phyloP scores from a whole-genome alignment of 2,113 vertebrate genomes.

The Gymnocephalus cernua region DNA sequence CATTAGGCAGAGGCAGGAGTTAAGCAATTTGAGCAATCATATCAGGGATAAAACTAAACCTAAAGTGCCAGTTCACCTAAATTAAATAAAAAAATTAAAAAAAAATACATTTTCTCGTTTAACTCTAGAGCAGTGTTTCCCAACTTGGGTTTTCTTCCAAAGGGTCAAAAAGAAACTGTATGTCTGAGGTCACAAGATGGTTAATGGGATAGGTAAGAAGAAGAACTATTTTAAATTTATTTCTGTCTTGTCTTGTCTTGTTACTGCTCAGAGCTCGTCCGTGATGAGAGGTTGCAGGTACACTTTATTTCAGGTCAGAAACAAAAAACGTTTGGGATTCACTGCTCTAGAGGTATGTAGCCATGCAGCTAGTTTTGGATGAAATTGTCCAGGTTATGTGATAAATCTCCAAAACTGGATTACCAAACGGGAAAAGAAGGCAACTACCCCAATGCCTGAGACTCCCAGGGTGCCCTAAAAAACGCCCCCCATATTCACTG shows the following conservation, averaged over 20 bases:
- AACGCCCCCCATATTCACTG: background rate
- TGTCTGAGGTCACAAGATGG: background rate
- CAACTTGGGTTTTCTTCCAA: background rate
- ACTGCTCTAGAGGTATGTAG: background rate
- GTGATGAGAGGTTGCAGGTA: background rate
- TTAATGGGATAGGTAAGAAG: background rate
- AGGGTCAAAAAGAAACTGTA: background rate
- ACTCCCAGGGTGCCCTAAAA: background rate
- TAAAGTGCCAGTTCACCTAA: background rate
- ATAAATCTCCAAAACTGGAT: background rate
- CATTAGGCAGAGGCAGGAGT: background rate
- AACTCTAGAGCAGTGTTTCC: background rate
- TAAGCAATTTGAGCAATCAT: background rate
- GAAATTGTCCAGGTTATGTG: background rate
- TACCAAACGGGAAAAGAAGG: background rate
- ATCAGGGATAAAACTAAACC: constrained; percentile 39
- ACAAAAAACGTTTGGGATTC: background rate
- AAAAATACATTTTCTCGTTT: background rate
- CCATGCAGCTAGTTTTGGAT: background rate
- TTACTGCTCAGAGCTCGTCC: background rate
- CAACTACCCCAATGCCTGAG: background rate
- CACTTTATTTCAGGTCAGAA: background rate
- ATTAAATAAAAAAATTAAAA: background rate
- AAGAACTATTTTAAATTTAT: background rate
- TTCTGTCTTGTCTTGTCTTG: too few relatives aligned